phyloP scores from a whole-genome alignment of 2,797 vertebrate species.

The Pseudochirops cupreus region DNA sequence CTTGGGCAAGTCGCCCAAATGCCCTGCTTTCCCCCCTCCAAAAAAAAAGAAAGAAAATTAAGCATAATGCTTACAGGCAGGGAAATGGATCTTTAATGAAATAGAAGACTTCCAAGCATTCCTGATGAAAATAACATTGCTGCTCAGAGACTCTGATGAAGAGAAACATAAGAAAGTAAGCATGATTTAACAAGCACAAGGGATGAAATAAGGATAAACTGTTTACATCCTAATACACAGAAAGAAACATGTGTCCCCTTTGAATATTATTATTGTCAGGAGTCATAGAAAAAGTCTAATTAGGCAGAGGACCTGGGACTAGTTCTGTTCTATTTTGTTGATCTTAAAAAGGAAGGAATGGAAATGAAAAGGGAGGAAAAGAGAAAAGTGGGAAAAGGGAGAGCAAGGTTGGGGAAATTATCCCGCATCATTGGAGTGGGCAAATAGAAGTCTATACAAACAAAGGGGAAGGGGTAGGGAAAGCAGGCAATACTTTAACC shows the following conservation, averaged over 20 bases:
- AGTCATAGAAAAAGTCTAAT: not conserved
- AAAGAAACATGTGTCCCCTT: not conserved
- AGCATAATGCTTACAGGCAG: not conserved
- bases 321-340: not conserved
- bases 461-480: not conserved
- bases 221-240: not conserved
- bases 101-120: not conserved
- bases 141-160: not conserved
- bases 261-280: not conserved
- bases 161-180: not conserved
- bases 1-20: no score
- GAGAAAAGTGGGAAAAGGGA: not conserved
- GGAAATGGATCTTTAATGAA: not conserved
- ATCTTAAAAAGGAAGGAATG: not conserved
- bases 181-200: not conserved
- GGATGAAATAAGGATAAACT: not conserved
- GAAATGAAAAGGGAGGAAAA: not conserved
- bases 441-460: not conserved
- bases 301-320: not conserved
- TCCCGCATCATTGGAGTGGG: not conserved
- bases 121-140: not conserved
- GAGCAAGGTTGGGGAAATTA: not conserved
- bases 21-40: no score
- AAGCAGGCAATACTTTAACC: not conserved
- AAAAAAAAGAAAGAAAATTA: no score